Percentiles rank a stretch among this genome's conserved stretches.
phyloP scores from a whole-genome alignment of 2,888 invertebrate species.

The Diplolepis rosae region DNA sequence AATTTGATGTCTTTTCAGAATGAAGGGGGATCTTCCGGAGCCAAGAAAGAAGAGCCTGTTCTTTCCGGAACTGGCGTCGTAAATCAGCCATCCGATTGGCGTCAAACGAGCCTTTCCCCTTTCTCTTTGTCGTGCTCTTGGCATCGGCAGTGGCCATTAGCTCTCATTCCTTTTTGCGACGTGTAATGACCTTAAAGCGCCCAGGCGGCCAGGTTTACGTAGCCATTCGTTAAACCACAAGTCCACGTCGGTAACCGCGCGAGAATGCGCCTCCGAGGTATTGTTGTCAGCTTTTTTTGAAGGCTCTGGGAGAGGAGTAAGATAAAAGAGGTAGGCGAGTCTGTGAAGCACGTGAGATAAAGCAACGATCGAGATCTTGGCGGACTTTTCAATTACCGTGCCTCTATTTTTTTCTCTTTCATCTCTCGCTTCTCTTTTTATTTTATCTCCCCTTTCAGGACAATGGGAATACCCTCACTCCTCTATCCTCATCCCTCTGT shows the following conservation, averaged over 20 bases:
- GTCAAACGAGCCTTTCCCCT: conserved; percentile 18
- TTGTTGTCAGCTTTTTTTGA: conserved; percentile 43
- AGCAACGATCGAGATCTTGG: conserved; percentile 42
- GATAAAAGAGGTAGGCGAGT: conserved; percentile 34
- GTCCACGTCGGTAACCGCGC: conserved; percentile 34
- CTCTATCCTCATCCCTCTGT: conserved; percentile 17
- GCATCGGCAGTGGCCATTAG: conserved; percentile 20
- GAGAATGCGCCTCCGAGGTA: conserved; percentile 42
- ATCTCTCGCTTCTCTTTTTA: conserved; percentile 24
- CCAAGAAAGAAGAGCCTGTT: neutral
- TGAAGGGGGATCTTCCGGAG: neutral
- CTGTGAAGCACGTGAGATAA: conserved; percentile 37
- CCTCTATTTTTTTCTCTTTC: conserved; percentile 33
- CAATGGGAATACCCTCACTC: conserved; percentile 14
- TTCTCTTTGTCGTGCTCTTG: conserved; percentile 24
- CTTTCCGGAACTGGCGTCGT: conserved; percentile 23
- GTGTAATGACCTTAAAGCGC: conserved; percentile 44
- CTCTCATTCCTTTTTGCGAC: conserved; percentile 28
- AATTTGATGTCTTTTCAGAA: neutral
- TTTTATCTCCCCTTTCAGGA: conserved; percentile 35
- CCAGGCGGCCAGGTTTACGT: conserved; percentile 38
- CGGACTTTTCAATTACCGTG: conserved; percentile 46
- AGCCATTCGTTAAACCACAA: conserved; percentile 42
- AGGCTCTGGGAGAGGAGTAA: conserved; percentile 14
- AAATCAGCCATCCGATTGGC: conserved; percentile 21